Evolutionary conservation across 2,888 invertebrate genomes (phyloP), one percentile per base, ranked within the genome.

Genomic region (Leptarthrus brevirostris): DNA sequence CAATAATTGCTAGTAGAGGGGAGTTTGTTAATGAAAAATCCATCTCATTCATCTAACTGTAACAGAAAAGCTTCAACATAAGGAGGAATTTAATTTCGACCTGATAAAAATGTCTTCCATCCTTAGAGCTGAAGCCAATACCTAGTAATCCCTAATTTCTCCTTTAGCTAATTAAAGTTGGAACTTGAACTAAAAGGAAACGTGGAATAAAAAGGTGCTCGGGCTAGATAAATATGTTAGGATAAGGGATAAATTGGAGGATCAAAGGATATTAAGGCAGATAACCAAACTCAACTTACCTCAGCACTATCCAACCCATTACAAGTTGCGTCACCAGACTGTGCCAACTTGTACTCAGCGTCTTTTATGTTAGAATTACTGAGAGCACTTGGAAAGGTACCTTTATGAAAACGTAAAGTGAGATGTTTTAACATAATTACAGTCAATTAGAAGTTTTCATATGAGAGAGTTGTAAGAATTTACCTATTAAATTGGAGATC

Each of bases 321-420:
- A 85, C 96, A 96, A 30, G 96, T 95, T 73, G 96, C 96, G 84
- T 96, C 96, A 6, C 95, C 96, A 66, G 94, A 95, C 86, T 96
- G 95, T 2, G 96, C 94, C 78, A 96, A 91, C 81, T 93, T 88
- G 86, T 93, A 95, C 84, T 93, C 92, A 76, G 91, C 89, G 72
- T 89, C 90, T 14, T 84, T 85, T 49, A 82, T 79, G 76, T 81
- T 83, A 54, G 80, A 78, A 75, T 80, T 80, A 74, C 82, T 81
- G 53, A 82, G 81, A 64, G 86, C 87, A 78, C 83, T 85, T 80
- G 81, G 74, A 77, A 76, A 76, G 69, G 73, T 76, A 76, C 74
- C 71, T 74, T 20, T 26, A 47, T 52, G 22, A 40, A 40, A 40
- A 12, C 12, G 1, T 12, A 40, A 40, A 12, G 40, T 6, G 12